Percentiles rank a stretch among this genome's conserved stretches.
phyloP scores from a whole-genome alignment of 2,113 vertebrate genomes.

The Daubentonia madagascariensis region DNA sequence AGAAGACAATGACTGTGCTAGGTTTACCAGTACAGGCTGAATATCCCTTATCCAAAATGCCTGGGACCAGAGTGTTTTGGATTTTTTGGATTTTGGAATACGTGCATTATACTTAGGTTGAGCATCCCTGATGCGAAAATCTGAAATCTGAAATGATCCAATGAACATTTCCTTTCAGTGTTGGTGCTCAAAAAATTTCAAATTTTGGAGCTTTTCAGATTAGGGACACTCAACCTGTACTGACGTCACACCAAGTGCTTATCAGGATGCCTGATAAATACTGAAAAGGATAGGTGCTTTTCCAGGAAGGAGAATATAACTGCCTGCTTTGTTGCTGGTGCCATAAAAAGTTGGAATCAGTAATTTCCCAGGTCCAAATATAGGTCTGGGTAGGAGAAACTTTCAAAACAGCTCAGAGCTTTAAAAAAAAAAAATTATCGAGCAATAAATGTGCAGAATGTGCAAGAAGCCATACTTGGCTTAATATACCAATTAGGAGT shows the following conservation, averaged over 20 bases:
- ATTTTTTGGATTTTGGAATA: not conserved
- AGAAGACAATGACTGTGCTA: fast-evolving
- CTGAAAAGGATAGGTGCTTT: not conserved
- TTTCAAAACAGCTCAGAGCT: not conserved
- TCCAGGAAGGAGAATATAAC: not conserved
- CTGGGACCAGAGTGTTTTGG: not conserved
- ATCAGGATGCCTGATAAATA: not conserved
- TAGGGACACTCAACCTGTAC: not conserved
- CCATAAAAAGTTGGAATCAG: not conserved
- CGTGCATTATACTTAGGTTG: not conserved
- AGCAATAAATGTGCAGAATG: not conserved
- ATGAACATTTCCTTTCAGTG: not conserved
- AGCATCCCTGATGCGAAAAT: not conserved
- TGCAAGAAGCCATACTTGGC: not conserved
- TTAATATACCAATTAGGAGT: not conserved
- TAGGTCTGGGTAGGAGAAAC: not conserved
- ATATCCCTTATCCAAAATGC: not conserved
- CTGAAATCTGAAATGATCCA: not conserved
- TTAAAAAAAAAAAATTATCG: not conserved
- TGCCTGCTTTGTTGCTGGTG: not conserved
- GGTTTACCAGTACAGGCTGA: no score
- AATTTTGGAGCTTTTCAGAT: not conserved
- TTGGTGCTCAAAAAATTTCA: not conserved
- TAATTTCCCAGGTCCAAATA: not conserved
- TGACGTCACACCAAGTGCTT: no score